phyloP scores from a whole-genome alignment of 2,113 vertebrate species.

The Tichodroma muraria region DNA sequence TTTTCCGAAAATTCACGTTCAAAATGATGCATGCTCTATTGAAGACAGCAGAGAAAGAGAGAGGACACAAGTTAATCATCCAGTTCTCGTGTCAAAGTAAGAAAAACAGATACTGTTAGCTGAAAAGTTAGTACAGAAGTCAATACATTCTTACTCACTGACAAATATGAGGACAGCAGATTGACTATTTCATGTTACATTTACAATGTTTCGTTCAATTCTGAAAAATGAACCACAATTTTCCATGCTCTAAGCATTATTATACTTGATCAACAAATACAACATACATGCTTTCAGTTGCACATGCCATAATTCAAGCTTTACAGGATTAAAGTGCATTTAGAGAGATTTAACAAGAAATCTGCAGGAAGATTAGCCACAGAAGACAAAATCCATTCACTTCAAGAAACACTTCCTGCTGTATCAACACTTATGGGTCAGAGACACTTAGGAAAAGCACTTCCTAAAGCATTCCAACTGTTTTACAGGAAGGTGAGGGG shows the following conservation, averaged over 20 bases:
- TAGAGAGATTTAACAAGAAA: slow-evolving; percentile 15
- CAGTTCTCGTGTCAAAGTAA: slow-evolving; percentile 55
- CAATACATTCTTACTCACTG: not conserved
- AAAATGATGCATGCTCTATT: slow-evolving; percentile 98
- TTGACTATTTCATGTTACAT: not conserved
- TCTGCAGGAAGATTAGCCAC: not conserved
- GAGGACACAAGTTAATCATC: slow-evolving; percentile 71
- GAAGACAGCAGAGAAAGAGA: slow-evolving; percentile 79
- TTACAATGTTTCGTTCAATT: not conserved
- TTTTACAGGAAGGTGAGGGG: not conserved
- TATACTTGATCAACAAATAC: not conserved
- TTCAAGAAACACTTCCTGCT: not conserved
- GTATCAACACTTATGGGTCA: not conserved
- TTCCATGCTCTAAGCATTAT: not conserved
- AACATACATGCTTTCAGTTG: not conserved
- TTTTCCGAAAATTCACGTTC: slow-evolving; percentile 93
- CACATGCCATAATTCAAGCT: not conserved
- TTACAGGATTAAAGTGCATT: not conserved
- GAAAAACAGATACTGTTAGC: slow-evolving; percentile 48
- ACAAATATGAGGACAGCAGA: not conserved
- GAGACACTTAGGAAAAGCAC: not conserved
- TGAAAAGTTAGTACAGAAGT: slow-evolving; percentile 17
- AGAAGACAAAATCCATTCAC: not conserved
- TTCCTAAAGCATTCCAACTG: not conserved
- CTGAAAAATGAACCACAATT: not conserved